These are phyloP conservation scores for Puffinus mauretanicus DNA, from an alignment of 2,113 vertebrate species.

Conservation along the genomic window DNA sequence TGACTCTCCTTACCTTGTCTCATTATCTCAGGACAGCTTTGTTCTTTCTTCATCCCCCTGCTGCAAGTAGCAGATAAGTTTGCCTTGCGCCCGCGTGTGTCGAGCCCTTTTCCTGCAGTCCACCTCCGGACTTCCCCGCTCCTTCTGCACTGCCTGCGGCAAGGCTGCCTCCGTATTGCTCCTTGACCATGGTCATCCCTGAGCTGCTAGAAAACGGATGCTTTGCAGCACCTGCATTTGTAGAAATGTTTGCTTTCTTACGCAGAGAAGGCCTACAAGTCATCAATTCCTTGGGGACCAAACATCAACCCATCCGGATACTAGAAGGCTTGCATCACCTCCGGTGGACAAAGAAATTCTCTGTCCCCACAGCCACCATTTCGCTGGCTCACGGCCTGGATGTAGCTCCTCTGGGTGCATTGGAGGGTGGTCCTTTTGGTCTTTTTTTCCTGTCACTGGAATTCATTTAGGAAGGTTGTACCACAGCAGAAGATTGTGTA, in stretches of 20 bases:
- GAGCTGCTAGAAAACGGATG: neutral
- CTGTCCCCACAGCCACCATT: rapidly evolving
- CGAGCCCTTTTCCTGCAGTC: neutral
- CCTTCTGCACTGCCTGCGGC: neutral
- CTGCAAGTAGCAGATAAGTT: neutral
- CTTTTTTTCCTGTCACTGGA: rapidly evolving
- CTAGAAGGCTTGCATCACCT: neutral
- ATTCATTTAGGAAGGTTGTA: neutral
- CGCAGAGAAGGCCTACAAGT: neutral
- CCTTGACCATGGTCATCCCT: rapidly evolving
- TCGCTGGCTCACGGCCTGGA: rapidly evolving
- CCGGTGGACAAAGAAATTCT: neutral
- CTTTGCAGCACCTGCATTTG: neutral
- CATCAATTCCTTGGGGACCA: rapidly evolving
- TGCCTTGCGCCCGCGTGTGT: neutral
- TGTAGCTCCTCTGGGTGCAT: neutral
- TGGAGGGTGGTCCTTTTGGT: neutral
- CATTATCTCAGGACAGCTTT: neutral
- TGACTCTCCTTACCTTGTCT: neutral
- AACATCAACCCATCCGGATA: neutral
- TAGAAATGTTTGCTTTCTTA: neutral
- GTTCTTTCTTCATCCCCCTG: neutral
- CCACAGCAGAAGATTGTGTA: neutral
- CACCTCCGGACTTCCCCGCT: neutral
- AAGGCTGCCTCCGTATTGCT: rapidly evolving